Conservation (phyloP, 2,113 vertebrate species). For the human (Homo sapiens) region GRCh38 chr12:48852501-48853000, state of each 20-base stretch:
- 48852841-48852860: not conserved
- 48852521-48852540: not conserved
- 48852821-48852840: not conserved
- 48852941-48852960: not conserved
- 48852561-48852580: not conserved
- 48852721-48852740: not conserved
- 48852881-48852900: not conserved
- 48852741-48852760: not conserved
- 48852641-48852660: not conserved
- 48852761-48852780: not conserved
- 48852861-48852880: conserved; percentile 22
- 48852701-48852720: not conserved
- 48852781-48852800: not conserved
- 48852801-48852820: not conserved
- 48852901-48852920: not conserved
- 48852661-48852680: not conserved
- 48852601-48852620: conserved; percentile 21
- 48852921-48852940: not conserved
- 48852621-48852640: not conserved
- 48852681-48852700: not conserved
- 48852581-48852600: not conserved
- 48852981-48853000: too few species aligned
- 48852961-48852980: not conserved
- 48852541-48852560: conserved; percentile 5
- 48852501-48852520: not conserved